phyloP scores from a whole-genome alignment of 2,797 vertebrate species.

The Sylvia borin region DNA sequence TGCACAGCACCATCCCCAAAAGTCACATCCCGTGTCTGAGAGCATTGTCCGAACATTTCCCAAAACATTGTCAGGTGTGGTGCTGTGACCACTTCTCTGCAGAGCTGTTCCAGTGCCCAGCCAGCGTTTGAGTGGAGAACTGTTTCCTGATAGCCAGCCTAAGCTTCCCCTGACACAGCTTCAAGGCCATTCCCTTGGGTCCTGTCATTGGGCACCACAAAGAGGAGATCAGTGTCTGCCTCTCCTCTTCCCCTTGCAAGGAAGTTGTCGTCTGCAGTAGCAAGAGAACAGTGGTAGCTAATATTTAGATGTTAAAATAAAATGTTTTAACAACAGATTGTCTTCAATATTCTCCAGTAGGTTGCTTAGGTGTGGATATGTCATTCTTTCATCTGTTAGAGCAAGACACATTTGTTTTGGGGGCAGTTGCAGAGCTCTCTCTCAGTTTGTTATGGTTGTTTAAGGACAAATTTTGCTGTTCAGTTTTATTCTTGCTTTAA shows the following conservation, averaged over 20 bases:
- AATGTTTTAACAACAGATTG: neutral
- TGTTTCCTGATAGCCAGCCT: neutral
- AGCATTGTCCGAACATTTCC: neutral
- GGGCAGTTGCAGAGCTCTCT: neutral
- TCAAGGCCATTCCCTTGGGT: neutral
- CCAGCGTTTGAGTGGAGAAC: neutral
- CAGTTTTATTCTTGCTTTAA: neutral
- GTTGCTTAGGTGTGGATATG: neutral
- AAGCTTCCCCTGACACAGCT: neutral
- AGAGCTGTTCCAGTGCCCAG: neutral
- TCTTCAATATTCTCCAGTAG: neutral
- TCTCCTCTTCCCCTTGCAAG: neutral
- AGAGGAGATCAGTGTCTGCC: neutral
- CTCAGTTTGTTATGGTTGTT: neutral
- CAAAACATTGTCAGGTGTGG: neutral
- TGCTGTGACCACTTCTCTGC: neutral
- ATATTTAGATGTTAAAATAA: neutral
- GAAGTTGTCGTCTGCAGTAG: neutral
- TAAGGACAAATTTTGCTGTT: neutral
- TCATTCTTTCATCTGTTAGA: neutral
- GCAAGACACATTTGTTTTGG: rapidly evolving
- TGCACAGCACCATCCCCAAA: neutral
- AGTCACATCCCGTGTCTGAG: neutral
- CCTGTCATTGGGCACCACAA: neutral
- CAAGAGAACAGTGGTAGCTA: neutral